Base-by-base conservation (phyloP, 1,140 invertebrate species). In the Eriosoma lanigerum region DNA sequence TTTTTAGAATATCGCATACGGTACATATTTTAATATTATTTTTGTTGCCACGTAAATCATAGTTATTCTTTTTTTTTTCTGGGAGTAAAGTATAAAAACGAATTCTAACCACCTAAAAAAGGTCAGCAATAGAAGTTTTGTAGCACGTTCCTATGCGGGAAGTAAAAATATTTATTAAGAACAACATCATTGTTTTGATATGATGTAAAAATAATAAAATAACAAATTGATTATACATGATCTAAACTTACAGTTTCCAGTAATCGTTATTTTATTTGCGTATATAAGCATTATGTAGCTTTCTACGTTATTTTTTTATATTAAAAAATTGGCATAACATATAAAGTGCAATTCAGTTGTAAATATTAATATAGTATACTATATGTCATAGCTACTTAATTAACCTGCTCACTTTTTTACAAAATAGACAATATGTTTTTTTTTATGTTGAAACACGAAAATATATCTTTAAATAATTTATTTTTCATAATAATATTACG, bases 141-240 rank as follows among this genome's bases (percentile, higher is more conserved):
- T 15, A 21, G 44, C 38, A 21, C 66, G 12, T 68, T 46, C 24
- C 32, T 48, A 68, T 17, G 66, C 3, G 44, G 6, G 26, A 68
- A n/a, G n/a, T n/a, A n/a, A 68, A n/a, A 17, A 38, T 68, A 68
- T 68, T 68, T 46, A 44, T 68, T 68, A 68, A 68, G 66, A 21
- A 48, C 66, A 48, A 48, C 38, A 46, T 68, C 44, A 48, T 48
- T 68, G 66, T 68, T 68, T 68, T 26, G 44, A 48, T 68, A 68
- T 48, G 44, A 68, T 48, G 38, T 68, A 48, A 68, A 68, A 48
- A 68, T 68, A 68, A 68, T 68, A 68, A 68, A 66, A 68, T 24
- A 68, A 48, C 66, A 17, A 68, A 68, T 48, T 68, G 15, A 68
- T 48, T 46, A 38, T 12, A 15, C 32, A 21, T 6, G 46, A 68